Evolutionary conservation across 92 coral and sea anemone species (phyloP), one percentile per base, ranked within the genome.

Genomic region (Zoanthus sansibaricus): DNA sequence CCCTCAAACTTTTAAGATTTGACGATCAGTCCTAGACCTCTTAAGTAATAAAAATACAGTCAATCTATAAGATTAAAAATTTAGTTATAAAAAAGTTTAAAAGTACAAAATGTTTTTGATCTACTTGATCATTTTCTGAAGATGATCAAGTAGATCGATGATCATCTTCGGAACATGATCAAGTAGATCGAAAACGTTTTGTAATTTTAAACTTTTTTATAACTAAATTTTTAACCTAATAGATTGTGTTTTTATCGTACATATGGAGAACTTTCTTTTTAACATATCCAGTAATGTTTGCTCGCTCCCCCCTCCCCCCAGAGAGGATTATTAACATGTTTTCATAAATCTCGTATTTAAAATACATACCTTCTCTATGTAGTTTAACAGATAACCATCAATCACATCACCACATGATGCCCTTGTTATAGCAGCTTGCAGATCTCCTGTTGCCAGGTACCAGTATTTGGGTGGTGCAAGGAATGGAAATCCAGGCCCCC

Each of bases 401-500:
- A 66, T 46, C 33, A 90, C 92, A 78, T 90, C 90, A 55, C 82
- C 80, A 68, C 75, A 52, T 71, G 92, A 71, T 47, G 76, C 91
- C 75, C 78, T 89, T 45, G 76, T 70, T 16, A 91, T 45, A 80
- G 93, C 93, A 56, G 80, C 87, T 61, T 88, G 88, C 52, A 87
- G 94, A 84, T 87, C 86, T 51, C 89, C 94, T 64, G 87, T 75
- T 48, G 88, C 75, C 59, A 89, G 46, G 82, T 89, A 89, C 47
- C 86, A 84, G 88, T 92, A 92, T 46, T 86, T 76, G 17, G 72
- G 82, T 84, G 94, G 95, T 5, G 95, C 92, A 62, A 89, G 91
- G 72, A 75, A 92, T 33, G 92, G 93, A 82, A 92, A 92, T n/a
- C 94, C 94, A 15, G 92, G 92, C 18, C 92, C 92, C 10, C 10